Conservation (phyloP, 2,888 invertebrate genomes). For the Pollenia angustigena region DNA sequence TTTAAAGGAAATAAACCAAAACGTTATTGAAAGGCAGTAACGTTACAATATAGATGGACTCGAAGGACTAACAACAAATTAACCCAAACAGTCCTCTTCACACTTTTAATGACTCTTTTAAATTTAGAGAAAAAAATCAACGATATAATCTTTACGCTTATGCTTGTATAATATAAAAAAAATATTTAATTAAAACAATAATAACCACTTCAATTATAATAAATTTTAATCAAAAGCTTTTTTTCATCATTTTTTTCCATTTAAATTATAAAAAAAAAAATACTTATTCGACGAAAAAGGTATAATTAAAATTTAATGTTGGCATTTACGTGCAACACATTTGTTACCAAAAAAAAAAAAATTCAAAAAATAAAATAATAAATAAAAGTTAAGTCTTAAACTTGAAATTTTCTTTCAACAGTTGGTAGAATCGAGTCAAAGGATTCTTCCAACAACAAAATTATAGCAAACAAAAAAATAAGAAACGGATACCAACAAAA, state of each 20-base stretch:
- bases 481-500: not conserved
- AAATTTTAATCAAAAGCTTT: conserved; percentile 9
- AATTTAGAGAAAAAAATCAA: too few species aligned
- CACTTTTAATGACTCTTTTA: too few species aligned
- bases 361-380: not conserved
- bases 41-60: too few species aligned
- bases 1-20: too few species aligned
- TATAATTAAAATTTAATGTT: conserved; percentile 59
- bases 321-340: conserved; percentile 46
- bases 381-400: conserved; percentile 17
- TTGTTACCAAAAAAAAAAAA: conserved; percentile 14
- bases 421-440: not conserved
- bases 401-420: conserved; percentile 32
- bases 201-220: not conserved
- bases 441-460: not conserved
- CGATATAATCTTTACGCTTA: too few species aligned
- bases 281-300: conserved; percentile 3
- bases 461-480: not conserved
- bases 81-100: too few species aligned
- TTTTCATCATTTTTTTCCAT: not conserved
- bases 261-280: not conserved
- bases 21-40: too few species aligned
- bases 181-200: too few species aligned
- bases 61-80: too few species aligned
- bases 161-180: too few species aligned